Conservation (phyloP, 2,888 invertebrate genomes). For the Carterocephalus palaemon region DNA sequence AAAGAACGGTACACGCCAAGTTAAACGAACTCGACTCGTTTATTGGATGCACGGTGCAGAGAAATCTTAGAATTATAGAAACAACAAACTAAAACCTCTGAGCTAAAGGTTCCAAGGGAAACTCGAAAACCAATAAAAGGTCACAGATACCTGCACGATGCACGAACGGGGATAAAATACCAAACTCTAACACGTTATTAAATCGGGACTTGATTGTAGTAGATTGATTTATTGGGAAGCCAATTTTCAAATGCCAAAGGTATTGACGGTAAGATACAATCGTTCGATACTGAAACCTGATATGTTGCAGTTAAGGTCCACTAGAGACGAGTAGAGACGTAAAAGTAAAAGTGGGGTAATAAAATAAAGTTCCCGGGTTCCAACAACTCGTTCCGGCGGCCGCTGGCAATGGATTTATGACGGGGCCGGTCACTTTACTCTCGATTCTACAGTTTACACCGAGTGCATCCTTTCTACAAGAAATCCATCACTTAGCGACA, state of each 20-base stretch:
- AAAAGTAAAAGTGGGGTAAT: conserved; percentile 69
- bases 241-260: conserved; percentile 10
- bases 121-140: conserved; percentile 2
- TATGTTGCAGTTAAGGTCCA: conserved; percentile 16
- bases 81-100: neutral
- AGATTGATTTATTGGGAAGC: conserved; percentile 23
- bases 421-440: conserved; percentile 33
- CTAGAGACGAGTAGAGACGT: conserved; percentile 35
- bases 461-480: conserved; percentile 5
- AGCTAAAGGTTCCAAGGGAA: conserved; percentile 1
- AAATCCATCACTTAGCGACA: neutral
- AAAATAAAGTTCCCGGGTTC: conserved; percentile 56
- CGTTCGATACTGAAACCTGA: conserved; percentile 12
- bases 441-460: conserved; percentile 15
- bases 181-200: conserved; percentile 14
- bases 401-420: conserved; percentile 52
- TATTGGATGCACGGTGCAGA: conserved; percentile 28
- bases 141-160: conserved; percentile 10
- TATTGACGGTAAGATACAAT: conserved; percentile 1
- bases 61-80: conserved; percentile 1
- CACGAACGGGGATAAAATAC: conserved; percentile 17
- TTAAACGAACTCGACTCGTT: conserved; percentile 29
- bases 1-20: conserved; percentile 47
- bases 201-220: conserved; percentile 11
- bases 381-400: conserved; percentile 48